Base-by-base conservation (phyloP, 53 echinoderm and acorn worm species). In the Actinopyga echinites region DNA sequence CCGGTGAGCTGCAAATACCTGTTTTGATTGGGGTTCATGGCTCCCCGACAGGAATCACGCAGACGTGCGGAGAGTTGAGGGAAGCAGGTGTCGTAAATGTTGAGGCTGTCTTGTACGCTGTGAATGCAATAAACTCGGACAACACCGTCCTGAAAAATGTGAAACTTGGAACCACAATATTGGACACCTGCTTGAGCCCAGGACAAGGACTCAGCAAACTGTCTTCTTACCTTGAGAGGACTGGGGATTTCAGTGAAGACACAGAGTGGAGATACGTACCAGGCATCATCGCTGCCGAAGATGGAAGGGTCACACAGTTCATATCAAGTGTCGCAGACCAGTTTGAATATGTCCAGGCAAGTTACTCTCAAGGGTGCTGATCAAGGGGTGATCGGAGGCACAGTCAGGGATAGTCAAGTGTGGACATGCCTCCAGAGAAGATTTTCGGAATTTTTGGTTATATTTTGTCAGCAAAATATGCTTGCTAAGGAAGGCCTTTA, bases 81-180 rank as follows among this genome's bases (percentile, higher is more conserved):
- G 73, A 85, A 0, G 61, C 69, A 4, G 96, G 96, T 17, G 55
- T 93, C 0, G 24, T 93, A 15, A 85, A 91, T 52, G 69, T 93
- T 22, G 96, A 96, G 78, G 93, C 96, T 11, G 65, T 96, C 57
- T 73, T 93, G 24, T 93, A 85, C 69, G 96, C 96, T 10, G 85
- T 93, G 19, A 82, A 93, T 26, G 38, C 28, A 0, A 91, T 96
- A 69, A 96, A 96, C 56, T 32, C 28, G 1, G 87, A 93, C 38
- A 42, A 64, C 31, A 33, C 75, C 7, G n/a, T 96, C 55, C 90
- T 96, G 29, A 87, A 78, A 0, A 88, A 91, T 31, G 68, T 96
- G 10, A 64, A 66, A 0, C 67, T 96, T 5, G 96, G 96, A 1
- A 88, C 93, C 5, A 83, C 85, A 0, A 59, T 87, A 11, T 91